Evolutionary conservation across 2,888 invertebrate genomes (phyloP), one percentile per base, ranked within the genome.

Genomic region (Pseudococcus viburni): DNA sequence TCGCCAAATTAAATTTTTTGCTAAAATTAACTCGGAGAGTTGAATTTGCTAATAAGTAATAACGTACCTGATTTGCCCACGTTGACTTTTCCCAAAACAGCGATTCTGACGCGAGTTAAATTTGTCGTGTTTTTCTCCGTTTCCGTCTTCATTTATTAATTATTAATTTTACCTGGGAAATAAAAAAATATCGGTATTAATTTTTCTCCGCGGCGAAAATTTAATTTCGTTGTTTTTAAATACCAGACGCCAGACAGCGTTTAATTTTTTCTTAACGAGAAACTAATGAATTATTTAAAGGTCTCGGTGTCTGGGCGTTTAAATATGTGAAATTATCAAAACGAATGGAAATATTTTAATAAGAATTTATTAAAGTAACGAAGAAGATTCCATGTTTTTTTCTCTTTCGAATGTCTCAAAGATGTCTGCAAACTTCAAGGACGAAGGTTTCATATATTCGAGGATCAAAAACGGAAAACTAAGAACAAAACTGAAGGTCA

Each of bases 31-130:
- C 11, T 42, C 22, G 19, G 77, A 42, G 39, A 39, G 19, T n/a
- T 2, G 6, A 77, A n/a, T 17, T 68, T 77, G 15, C 9, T 64
- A 15, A 85, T 33, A 80, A 89, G 92, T 93, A n/a, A n/a, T n/a
- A n/a, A 33, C 26, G 26, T 93, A 95, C 95, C 95, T 92, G 95
- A 95, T 94, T 96, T 96, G 91, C 96, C 95, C 90, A 95, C 96
- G 92, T 95, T 94, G 89, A 94, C 94, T 92, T 94, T 95, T 90
- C 95, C 96, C 90, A 95, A 94, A 90, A 96, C 95, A 88, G 95
- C 95, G 90, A 95, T 94, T 90, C 95, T 94, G 89, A 95, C 95
- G 91, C 94, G 94, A 89, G 94, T 94, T 90, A 93, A 93, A 90
- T 92, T 93, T 33, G 80, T 83, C 46, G 80, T 83, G 46, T 46